These are phyloP conservation scores for Sardinella longiceps DNA, from an alignment of 2,797 vertebrate genomes.

Conservation along the genomic window DNA sequence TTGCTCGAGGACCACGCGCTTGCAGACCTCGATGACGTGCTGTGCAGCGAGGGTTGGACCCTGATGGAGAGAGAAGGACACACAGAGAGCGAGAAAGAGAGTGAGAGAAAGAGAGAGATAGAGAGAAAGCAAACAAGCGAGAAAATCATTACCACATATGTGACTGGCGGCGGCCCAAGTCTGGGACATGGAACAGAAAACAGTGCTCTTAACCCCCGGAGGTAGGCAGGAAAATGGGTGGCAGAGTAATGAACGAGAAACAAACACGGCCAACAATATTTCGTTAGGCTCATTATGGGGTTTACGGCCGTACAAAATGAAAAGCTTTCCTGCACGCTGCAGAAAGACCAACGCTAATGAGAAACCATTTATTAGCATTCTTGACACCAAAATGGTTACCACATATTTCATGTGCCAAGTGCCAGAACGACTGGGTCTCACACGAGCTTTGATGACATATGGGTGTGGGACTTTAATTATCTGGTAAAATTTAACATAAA, in stretches of 20 bases:
- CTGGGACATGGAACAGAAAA: constrained; percentile 53
- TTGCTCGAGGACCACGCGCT: constrained; percentile 79
- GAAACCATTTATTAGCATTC: constrained; percentile 62
- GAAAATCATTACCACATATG: constrained; percentile 59
- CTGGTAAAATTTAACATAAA: constrained; percentile 32
- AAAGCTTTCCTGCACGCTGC: constrained; percentile 59
- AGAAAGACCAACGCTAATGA: constrained; percentile 61
- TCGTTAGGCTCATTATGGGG: constrained; percentile 63
- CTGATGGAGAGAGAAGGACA: constrained; percentile 50
- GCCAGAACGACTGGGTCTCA: constrained; percentile 35
- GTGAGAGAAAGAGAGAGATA: background rate
- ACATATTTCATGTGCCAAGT: constrained; percentile 54
- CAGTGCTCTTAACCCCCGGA: constrained; percentile 46
- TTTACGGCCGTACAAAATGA: constrained; percentile 69
- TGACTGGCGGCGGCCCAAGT: constrained; percentile 51
- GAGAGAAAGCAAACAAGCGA: background rate
- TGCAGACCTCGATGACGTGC: constrained; percentile 77
- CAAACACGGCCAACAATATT: constrained; percentile 61
- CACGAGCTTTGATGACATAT: constrained; percentile 38
- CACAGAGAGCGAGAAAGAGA: background rate
- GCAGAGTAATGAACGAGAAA: constrained; percentile 47
- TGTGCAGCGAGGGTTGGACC: constrained; percentile 72
- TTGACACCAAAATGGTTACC: constrained; percentile 61
- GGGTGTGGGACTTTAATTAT: constrained; percentile 15
- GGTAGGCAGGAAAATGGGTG: constrained; percentile 57